These are phyloP conservation scores for Rallus limicola DNA, from an alignment of 2,113 vertebrate species.

Conservation along the genomic window DNA sequence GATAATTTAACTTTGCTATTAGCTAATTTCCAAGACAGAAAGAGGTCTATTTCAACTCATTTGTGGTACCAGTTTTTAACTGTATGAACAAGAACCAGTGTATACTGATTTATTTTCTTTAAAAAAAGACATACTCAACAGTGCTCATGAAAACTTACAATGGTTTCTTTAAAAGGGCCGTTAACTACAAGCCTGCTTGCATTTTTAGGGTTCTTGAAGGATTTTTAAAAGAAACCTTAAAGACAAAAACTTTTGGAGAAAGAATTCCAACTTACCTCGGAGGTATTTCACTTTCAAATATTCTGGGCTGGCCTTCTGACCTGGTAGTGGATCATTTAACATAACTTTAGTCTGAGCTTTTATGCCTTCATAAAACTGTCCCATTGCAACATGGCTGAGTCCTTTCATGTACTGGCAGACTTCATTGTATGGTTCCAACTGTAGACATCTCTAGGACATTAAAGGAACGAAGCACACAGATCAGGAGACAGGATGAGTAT, in stretches of 20 bases:
- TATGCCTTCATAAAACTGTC: constrained; percentile 98
- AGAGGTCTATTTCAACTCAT: not conserved
- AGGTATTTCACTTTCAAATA: constrained; percentile 99
- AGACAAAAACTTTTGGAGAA: not conserved
- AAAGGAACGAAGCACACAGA: not conserved
- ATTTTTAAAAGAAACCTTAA: no score
- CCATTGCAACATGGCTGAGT: constrained; percentile 95
- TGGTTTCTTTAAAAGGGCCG: not conserved
- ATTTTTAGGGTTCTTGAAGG: not conserved
- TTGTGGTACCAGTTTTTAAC: not conserved
- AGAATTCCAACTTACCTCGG: constrained; percentile 80
- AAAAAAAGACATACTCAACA: not conserved
- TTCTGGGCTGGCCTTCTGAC: constrained; percentile 95
- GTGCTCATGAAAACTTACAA: not conserved
- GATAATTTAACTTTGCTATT: not conserved
- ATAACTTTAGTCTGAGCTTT: constrained; percentile 99
- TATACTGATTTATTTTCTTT: not conserved
- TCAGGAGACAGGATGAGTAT: not conserved
- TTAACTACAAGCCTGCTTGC: not conserved
- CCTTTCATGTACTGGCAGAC: constrained; percentile 99
- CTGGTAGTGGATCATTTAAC: constrained; percentile 94
- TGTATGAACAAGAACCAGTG: not conserved
- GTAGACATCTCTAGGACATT: constrained; percentile 87
- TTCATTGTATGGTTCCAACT: constrained; percentile 94
- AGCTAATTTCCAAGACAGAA: not conserved